phyloP scores from a whole-genome alignment of 2,888 invertebrate genomes.

The Caenorhabditis virilis region DNA sequence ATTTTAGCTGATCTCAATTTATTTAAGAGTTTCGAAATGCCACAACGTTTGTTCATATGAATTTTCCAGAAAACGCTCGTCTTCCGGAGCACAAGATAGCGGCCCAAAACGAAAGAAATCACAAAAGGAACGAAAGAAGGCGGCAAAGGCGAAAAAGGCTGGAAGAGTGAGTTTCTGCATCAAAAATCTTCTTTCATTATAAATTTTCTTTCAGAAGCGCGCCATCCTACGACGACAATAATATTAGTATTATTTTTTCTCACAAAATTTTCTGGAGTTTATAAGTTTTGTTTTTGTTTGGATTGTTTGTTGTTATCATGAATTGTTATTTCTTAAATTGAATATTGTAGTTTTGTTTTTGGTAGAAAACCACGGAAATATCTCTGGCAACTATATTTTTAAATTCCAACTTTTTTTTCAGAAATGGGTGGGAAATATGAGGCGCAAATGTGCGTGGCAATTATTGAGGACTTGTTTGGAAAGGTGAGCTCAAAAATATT shows the following conservation, averaged over 20 bases:
- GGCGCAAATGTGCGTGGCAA: constrained; percentile 51
- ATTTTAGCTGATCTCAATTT: neutral
- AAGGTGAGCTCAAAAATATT: constrained; percentile 7
- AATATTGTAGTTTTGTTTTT: constrained; percentile 1
- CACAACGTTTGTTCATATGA: too few relatives aligned
- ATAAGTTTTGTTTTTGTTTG: constrained; percentile 12
- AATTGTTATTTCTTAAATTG: constrained; percentile 7
- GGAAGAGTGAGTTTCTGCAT: constrained; percentile 7
- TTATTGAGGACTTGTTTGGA: constrained; percentile 63
- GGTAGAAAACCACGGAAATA: neutral
- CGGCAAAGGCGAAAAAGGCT: constrained; percentile 28
- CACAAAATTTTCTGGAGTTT: constrained; percentile 1
- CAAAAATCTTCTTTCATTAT: neutral
- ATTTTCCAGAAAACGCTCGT: constrained; percentile 22
- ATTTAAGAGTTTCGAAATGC: neutral
- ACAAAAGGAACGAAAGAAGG: constrained; percentile 34
- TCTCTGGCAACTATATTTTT: neutral
- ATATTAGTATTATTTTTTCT: too few relatives aligned
- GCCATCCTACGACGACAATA: constrained; percentile 35
- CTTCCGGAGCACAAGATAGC: constrained; percentile 10
- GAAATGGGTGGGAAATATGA: constrained; percentile 40
- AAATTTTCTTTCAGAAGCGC: constrained; percentile 12
- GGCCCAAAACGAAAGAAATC: constrained; percentile 24
- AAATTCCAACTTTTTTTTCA: constrained; percentile 2
- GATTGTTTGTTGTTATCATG: constrained; percentile 10